Base-by-base conservation (phyloP, 2,113 vertebrate species). In the Circaetus cinerascens region DNA sequence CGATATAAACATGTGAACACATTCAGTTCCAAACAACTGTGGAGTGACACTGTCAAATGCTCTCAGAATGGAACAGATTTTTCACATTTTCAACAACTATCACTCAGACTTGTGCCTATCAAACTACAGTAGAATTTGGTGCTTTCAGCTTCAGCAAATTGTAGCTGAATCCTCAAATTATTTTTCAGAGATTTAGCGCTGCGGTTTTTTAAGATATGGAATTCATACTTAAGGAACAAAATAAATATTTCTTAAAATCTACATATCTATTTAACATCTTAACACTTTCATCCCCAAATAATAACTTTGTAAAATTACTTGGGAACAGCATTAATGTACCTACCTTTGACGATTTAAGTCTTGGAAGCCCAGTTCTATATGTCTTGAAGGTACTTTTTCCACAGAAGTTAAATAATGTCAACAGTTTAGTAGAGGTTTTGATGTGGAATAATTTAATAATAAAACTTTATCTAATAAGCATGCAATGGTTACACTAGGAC, bases 351-450 rank as follows among this genome's bases (percentile, higher is more conserved):
- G 96, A 96, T 96, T 98, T 98, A 98, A 94, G 98, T 99, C 99
- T 98, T 98, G 97, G 99, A 98, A 99, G 98, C 98, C 98, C 98
- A 98, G 99, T 98, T 98, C 98, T 98, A 99, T 98, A 98, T 98
- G 98, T 99, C 99, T 99, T 98, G 98, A 98, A 98, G 98, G 98
- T 98, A 98, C 98, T 99, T 99, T 98, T 98, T 98, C 98, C 98
- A 98, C 98, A 98, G 98, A 98, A 98, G 98, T 99, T 99, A 99
- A 98, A 99, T 98, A 99, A 99, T 98, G 98, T 99, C 98, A 98
- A 99, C 98, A 99, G 99, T 99, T 99, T 99, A 99, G 99, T 99
- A 99, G 98, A 98, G 97, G 98, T 98, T 98, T 98, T 98, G 96
- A 97, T 97, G 98, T 98, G 97, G 96, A 98, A 98, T 97, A 98